These are phyloP conservation scores for Ophiodon elongatus DNA, from an alignment of 2,113 vertebrate genomes.

Conservation along the genomic window DNA sequence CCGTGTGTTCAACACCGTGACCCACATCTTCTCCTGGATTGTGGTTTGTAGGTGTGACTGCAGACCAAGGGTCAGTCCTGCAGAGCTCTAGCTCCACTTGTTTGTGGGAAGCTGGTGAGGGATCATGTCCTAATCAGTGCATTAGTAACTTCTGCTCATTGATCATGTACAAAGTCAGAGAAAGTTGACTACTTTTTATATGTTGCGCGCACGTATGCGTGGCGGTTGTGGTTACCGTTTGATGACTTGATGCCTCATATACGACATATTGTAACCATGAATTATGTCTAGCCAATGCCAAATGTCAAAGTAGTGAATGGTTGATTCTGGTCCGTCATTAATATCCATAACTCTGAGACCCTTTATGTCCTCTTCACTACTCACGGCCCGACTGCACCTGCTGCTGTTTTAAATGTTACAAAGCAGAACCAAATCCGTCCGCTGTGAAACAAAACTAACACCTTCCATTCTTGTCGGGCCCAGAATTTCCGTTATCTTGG, in stretches of 20 bases:
- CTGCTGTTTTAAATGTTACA: not conserved
- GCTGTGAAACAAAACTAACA: conserved; percentile 57
- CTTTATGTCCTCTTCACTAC: not conserved
- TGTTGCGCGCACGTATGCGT: not conserved
- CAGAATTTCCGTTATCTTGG: conserved; percentile 34
- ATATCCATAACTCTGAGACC: not conserved
- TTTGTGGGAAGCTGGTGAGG: not conserved
- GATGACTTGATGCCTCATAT: not conserved
- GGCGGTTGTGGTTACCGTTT: not conserved
- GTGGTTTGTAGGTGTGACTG: too few species aligned
- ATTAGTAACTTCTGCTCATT: not conserved
- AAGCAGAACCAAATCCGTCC: conserved; percentile 24
- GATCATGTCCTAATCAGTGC: not conserved
- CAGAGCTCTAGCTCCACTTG: not conserved
- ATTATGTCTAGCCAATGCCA: not conserved
- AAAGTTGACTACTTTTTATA: not conserved
- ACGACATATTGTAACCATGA: not conserved
- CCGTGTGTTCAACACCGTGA: too few species aligned
- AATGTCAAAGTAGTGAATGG: not conserved
- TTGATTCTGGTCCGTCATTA: not conserved
- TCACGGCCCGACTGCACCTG: conserved; percentile 4
- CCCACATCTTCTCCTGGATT: too few species aligned
- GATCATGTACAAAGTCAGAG: not conserved
- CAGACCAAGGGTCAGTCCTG: not conserved
- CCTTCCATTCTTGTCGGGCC: conserved; percentile 23